Evolutionary conservation across 2,113 vertebrate species (phyloP).

Genomic region (Urocynchramus pylzowi): DNA sequence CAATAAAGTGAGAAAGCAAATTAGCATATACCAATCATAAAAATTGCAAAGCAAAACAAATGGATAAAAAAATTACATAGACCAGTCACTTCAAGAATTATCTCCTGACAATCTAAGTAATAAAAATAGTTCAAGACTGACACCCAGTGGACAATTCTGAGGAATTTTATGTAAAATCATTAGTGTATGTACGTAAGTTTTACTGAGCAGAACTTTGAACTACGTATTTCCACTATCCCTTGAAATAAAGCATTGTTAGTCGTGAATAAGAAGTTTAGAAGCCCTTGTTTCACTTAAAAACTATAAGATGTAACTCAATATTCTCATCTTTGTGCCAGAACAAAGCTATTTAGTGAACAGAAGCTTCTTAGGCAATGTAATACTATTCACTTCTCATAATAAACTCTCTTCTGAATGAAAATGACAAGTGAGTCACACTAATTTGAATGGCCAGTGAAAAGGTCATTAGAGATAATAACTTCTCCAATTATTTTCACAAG

Average conservation of each 20-base stretch:
- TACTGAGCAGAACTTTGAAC: neutral
- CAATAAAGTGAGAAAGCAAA: neutral
- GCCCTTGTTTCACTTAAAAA: neutral
- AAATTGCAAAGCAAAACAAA: neutral
- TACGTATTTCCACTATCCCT: neutral
- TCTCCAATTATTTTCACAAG: neutral
- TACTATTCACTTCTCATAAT: neutral
- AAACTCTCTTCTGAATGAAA: neutral
- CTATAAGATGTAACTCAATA: neutral
- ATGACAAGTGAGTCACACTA: neutral
- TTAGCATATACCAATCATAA: neutral
- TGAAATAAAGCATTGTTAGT: neutral
- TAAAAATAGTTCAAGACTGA: constrained; percentile 53
- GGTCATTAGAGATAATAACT: neutral
- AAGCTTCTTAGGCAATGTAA: neutral
- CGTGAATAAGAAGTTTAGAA: neutral
- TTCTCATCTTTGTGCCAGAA: neutral
- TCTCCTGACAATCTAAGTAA: neutral
- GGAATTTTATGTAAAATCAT: neutral
- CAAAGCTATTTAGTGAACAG: neutral
- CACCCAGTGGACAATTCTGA: constrained; percentile 66
- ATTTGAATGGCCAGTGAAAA: neutral
- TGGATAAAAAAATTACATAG: neutral
- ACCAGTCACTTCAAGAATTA: neutral
- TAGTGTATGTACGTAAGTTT: neutral